Evolutionary conservation across 2,797 vertebrate species (phyloP), one percentile per base, ranked within the genome.

Genomic region (Petrocephalus sullivani): DNA sequence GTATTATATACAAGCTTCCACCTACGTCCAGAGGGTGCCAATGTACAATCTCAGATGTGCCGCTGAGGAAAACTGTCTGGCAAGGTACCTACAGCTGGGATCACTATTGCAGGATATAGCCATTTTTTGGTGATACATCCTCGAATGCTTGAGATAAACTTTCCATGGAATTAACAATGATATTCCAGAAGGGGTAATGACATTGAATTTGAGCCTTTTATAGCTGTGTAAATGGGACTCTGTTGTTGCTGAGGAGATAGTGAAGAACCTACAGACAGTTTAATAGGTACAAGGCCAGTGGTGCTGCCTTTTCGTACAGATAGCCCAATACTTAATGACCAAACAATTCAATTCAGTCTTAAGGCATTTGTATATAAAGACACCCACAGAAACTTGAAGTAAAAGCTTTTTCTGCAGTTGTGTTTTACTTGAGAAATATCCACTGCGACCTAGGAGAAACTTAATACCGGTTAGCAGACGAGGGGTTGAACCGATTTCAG

Each of bases 31-130:
- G 93, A 97, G 96, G 92, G 96, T 96, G 92, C 95, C 98, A 0
- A 99, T 99, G 98, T 99, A 99, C 93, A 99, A 98, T 93, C 94
- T 99, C 92, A 95, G 98, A 91, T 99, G 98, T 91, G 98, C 98
- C 2, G 96, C 97, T 0, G 98, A 99, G 91, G 98, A 99, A 90
- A 99, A 99, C 95, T 99, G 98, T 91, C 93, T 99, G 93, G 97
- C 98, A 92, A 99, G 98, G 98, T 98, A 96, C 88, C 89, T 89
- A 53, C 86, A 71, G 9, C 81, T 57, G 57, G 81, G 46, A 51
- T 60, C 46, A 57, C 28, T 41, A 19, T 82, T 41, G 75, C 53
- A 57, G 21, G 83, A 56, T 54, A 54, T 12, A 85, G 75, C 1
- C 14, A 53, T 85, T 85, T 28, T 2, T 7, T 81, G 5, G n/a